Base-by-base conservation (phyloP, 2,113 vertebrate genomes). In the Nannobrachium achirus region DNA sequence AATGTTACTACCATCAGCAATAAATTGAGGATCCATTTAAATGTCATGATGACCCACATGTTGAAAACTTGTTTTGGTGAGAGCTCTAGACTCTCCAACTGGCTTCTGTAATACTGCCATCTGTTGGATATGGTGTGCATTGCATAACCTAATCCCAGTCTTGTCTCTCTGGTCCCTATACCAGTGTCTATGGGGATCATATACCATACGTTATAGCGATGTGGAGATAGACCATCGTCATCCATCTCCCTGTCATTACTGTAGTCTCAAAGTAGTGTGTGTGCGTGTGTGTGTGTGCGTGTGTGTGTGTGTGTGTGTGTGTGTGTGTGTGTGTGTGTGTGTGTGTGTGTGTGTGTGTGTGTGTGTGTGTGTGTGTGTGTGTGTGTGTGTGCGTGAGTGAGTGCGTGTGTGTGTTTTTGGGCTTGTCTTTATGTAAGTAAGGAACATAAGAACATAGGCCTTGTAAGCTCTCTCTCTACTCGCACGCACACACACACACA, bases 91-190 rank as follows among this genome's bases (percentile, higher is more conserved):
- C 57, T 45, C 57, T 10, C n/a, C 44, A 14, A n/a, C 13, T 14
- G 15, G 13, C 3, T 39, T 51, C 38, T 52, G 45, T 64, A 10
- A 41, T 41, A 40, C 40, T 41, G 62, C 62, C 62, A 64, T 42
- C 62, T 64, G 9, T 41, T 53, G 62, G 62, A 19, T 13, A 3
- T 6, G 19, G 13, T 18, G 6, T 25, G 49, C 10, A 42, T 20
- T 53, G 49, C n/a, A 20, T 11, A 16, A 18, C 52, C 8, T n/a
- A 18, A 51, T 18, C 10, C 46, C 46, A 1, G 61, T 63, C 45
- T n/a, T 33, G 6, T 38, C n/a, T n/a, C n/a, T n/a, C n/a, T n/a
- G n/a, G n/a, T n/a, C n/a, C n/a, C n/a, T n/a, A n/a, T n/a, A n/a
- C n/a, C n/a, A n/a, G n/a, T n/a, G n/a, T n/a, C 7, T 20, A 51